phyloP scores from a whole-genome alignment of 2,113 vertebrate genomes.

The Leptobrachium ailaonicum region DNA sequence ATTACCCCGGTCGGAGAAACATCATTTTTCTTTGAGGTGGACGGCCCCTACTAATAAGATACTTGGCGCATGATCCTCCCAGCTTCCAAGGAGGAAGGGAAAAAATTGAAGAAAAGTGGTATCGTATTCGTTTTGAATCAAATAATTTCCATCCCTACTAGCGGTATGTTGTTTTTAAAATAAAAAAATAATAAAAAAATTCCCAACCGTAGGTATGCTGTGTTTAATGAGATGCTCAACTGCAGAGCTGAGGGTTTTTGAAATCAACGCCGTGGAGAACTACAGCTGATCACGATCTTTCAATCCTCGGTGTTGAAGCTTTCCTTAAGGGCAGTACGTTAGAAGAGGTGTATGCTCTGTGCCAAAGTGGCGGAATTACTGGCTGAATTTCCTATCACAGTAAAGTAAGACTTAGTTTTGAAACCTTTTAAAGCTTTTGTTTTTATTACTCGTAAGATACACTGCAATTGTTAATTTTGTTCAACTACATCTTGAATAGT shows the following conservation, averaged over 20 bases:
- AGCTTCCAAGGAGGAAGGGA: slow-evolving; percentile 96
- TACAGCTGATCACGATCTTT: slow-evolving; percentile 98
- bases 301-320: slow-evolving; percentile 95
- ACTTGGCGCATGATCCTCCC: slow-evolving; percentile 98
- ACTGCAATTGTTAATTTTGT: too few relatives aligned
- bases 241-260: slow-evolving; percentile 96
- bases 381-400: slow-evolving; percentile 97
- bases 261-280: slow-evolving; percentile 94
- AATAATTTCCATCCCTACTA: too few relatives aligned
- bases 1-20: slow-evolving; percentile 84
- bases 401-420: slow-evolving; percentile 73
- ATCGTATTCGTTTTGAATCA: too few relatives aligned
- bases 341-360: slow-evolving; percentile 94
- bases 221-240: slow-evolving; percentile 96
- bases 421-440: too few relatives aligned
- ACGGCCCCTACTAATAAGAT: slow-evolving; percentile 95
- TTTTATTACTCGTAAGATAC: too few relatives aligned
- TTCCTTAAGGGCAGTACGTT: slow-evolving; percentile 93
- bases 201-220: slow-evolving; percentile 79
- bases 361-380: slow-evolving; percentile 98
- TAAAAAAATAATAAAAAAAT: too few relatives aligned
- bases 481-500: too few relatives aligned
- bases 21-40: slow-evolving; percentile 99
- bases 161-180: too few relatives aligned
- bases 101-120: slow-evolving; percentile 98